Evolutionary conservation across 2,113 vertebrate species (phyloP).

Genomic region (Rousettus leschenaultii): DNA sequence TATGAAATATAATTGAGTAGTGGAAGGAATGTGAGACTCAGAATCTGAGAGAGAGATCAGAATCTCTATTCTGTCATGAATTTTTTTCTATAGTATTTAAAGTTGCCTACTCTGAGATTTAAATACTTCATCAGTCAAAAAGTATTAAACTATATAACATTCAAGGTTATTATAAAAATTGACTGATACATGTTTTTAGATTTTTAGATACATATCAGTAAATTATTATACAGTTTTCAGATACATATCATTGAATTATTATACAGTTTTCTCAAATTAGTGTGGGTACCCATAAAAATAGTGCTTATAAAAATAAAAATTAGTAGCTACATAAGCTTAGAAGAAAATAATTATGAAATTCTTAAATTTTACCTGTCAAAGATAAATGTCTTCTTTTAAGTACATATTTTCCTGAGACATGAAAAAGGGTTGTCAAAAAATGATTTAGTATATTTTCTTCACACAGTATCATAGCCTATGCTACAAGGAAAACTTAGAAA

Average conservation of each 20-base stretch:
- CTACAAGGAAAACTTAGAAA: slow-evolving; percentile 8
- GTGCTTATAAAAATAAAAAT: slow-evolving; percentile 43
- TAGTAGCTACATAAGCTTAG: not conserved
- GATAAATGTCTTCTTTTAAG: slow-evolving; percentile 56
- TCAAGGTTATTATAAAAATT: not conserved
- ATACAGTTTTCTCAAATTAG: not conserved
- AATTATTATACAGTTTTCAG: not conserved
- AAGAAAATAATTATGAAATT: slow-evolving; percentile 52
- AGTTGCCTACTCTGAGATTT: not conserved
- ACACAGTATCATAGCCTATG: not conserved
- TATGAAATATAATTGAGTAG: not conserved
- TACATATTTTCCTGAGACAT: slow-evolving; percentile 46
- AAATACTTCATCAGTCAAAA: not conserved
- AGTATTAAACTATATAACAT: not conserved
- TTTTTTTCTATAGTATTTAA: not conserved
- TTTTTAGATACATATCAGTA: not conserved
- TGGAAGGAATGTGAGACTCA: not conserved
- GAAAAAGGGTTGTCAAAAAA: slow-evolving; percentile 48
- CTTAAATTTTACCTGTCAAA: slow-evolving; percentile 22
- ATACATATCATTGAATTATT: not conserved
- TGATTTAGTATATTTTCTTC: slow-evolving; percentile 55
- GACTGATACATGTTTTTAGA: not conserved
- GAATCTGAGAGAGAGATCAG: not conserved
- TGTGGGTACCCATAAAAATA: not conserved
- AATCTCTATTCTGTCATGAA: not conserved